Evolutionary conservation across 2,888 invertebrate genomes (phyloP).

Genomic region (Augochlorella aurata): DNA sequence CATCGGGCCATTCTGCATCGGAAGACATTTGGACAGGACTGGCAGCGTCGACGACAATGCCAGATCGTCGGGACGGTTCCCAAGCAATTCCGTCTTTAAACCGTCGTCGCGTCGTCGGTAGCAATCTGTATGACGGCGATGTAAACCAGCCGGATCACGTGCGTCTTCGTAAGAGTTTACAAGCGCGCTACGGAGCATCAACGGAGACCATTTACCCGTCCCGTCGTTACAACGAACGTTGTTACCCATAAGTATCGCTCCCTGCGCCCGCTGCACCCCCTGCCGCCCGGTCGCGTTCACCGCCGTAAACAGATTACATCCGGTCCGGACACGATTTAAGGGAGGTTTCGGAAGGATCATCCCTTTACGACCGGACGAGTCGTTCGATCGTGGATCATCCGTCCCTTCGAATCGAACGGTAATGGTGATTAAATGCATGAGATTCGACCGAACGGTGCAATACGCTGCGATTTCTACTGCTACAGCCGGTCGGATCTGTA

Average conservation of each 20-base stretch:
- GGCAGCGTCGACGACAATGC: background rate
- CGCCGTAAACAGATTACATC: background rate
- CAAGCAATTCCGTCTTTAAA: background rate
- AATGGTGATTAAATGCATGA: constrained; percentile 3
- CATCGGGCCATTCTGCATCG: background rate
- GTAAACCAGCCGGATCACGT: constrained; percentile 17
- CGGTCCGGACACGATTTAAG: background rate
- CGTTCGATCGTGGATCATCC: constrained; percentile 4
- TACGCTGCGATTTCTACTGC: background rate
- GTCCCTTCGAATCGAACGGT: background rate
- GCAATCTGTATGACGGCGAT: constrained; percentile 3
- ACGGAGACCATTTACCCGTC: background rate
- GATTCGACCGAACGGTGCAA: background rate
- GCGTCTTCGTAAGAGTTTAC: constrained; percentile 15
- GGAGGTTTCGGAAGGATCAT: background rate
- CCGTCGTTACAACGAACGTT: background rate
- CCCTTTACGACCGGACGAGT: background rate
- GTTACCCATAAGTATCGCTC: background rate
- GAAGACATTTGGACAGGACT: background rate
- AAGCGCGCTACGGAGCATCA: constrained; percentile 8
- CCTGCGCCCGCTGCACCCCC: background rate
- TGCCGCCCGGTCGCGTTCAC: background rate
- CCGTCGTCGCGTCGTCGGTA: background rate
- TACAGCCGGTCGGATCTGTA: background rate
- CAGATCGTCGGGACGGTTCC: background rate